A percentile compares a stretch with the other conserved stretches of the same genome.
These are phyloP conservation scores for Nasonia giraulti DNA, from an alignment of 1,140 invertebrate species.

Conservation along the genomic window DNA sequence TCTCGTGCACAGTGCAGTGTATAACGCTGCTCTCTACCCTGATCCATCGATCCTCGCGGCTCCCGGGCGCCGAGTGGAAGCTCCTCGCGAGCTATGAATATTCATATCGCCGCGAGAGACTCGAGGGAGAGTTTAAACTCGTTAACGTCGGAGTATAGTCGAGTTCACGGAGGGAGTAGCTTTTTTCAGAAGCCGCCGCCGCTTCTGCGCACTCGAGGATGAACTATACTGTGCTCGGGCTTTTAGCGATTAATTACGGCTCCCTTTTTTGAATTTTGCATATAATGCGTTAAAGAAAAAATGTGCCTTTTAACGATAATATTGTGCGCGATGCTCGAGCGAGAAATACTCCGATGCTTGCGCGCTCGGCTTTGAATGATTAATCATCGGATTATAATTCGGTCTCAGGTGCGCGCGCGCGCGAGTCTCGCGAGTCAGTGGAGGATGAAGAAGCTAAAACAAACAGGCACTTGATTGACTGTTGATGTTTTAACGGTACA, in stretches of 20 bases:
- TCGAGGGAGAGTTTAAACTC: slow-evolving; percentile 40
- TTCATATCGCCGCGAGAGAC: slow-evolving; percentile 48
- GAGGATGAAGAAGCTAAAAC: not conserved
- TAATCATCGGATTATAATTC: not conserved
- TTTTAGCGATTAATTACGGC: not conserved
- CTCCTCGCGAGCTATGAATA: slow-evolving; percentile 54
- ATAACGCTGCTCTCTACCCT: not conserved
- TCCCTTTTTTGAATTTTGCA: too few species aligned
- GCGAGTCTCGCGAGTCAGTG: too few species aligned
- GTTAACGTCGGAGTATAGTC: not conserved
- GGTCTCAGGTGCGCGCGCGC: not conserved
- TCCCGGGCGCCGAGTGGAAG: slow-evolving; percentile 20
- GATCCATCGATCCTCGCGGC: slow-evolving; percentile 56
- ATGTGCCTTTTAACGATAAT: too few species aligned
- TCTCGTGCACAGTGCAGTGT: not conserved
- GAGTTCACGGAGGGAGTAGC: not conserved
- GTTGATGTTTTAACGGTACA: not conserved
- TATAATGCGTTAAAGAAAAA: too few species aligned
- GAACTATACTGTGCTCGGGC: not conserved
- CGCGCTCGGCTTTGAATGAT: not conserved
- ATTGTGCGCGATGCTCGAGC: too few species aligned
- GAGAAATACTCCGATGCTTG: too few species aligned
- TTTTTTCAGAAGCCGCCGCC: not conserved
- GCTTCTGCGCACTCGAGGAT: not conserved
- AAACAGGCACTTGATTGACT: not conserved